A percentile compares a stretch with the other conserved stretches of the same genome.
phyloP scores from a whole-genome alignment of 2,797 vertebrate genomes.

The Hydrophis major region DNA sequence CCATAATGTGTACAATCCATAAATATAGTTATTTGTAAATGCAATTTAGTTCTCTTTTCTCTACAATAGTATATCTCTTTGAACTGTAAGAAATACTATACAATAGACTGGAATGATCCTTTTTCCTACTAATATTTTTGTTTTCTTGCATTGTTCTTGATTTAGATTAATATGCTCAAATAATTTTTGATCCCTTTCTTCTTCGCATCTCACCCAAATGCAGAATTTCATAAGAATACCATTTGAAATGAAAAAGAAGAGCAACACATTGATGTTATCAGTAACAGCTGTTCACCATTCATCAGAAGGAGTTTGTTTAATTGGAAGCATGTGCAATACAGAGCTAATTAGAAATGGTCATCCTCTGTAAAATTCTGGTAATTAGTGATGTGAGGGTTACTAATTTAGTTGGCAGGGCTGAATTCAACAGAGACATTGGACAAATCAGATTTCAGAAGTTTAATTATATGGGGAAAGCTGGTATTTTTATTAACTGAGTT shows the following conservation, averaged over 20 bases:
- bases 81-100: background rate
- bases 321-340: slow-evolving; percentile 11
- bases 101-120: background rate
- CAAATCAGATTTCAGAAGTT: background rate
- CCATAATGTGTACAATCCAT: background rate
- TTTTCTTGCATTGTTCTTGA: background rate
- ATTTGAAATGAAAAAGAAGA: background rate
- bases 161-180: background rate
- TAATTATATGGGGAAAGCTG: slow-evolving; percentile 18
- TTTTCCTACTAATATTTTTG: background rate
- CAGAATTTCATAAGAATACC: background rate
- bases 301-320: background rate
- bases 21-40: background rate
- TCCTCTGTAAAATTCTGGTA: slow-evolving; percentile 23
- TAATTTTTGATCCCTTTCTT: background rate
- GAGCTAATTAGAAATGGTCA: slow-evolving; percentile 36
- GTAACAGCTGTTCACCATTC: slow-evolving; percentile 24
- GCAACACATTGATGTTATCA: background rate
- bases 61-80: background rate
- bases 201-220: accelerated
- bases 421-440: background rate
- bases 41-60: background rate
- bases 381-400: slow-evolving; percentile 27
- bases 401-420: slow-evolving; percentile 6
- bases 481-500: background rate